Base-by-base conservation (phyloP, 2,797 vertebrate genomes). In the Sciurus vulgaris region DNA sequence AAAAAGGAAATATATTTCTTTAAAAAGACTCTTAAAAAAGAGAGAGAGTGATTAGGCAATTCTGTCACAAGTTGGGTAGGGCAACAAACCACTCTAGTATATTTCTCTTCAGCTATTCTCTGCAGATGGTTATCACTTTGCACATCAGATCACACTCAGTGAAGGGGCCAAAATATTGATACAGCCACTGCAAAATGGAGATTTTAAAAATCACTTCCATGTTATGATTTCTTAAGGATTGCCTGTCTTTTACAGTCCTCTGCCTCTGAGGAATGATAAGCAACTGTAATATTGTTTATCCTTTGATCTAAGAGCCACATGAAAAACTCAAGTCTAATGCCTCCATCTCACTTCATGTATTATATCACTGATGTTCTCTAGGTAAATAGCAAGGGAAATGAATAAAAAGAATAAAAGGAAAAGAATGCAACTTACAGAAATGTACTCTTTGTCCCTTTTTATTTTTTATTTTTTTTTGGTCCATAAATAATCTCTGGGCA, bases 401-500 rank as follows among this genome's bases (percentile, higher is more conserved):
- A 87, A 65, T 77, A 65, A 3, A 72, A 74, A 77, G 12, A 69
- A 78, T 44, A 41, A 61, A 33, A 17, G n/a, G n/a, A 69, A 74
- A 3, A 77, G 13, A 88, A 49, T 47, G 82, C 69, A 96, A 81
- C 30, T 49, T 84, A 74, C 93, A 86, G 76, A 83, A 94, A 94
- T 4, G 28, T 72, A 77, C 51, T 76, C 12, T 30, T 72, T 82
- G 9, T 72, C 63, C 24, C 70, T 78, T 4, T 13, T 47, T 38
- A 3, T 54, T 59, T 3, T 59, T 59, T 24, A 10, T 59, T 10
- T 59, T 61, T 22, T 59, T 81, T 78, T 78, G 5, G 78, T 77
- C 30, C 87, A 91, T 89, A 95, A 85, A 89, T 93, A 96, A 97
- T 92, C 59, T 96, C 49, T 30, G 93, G 83, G 78, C 30, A 96